Evolutionary conservation across 2,113 vertebrate species (phyloP), one percentile per base, ranked within the genome.

Genomic region (Ptyas mucosa): DNA sequence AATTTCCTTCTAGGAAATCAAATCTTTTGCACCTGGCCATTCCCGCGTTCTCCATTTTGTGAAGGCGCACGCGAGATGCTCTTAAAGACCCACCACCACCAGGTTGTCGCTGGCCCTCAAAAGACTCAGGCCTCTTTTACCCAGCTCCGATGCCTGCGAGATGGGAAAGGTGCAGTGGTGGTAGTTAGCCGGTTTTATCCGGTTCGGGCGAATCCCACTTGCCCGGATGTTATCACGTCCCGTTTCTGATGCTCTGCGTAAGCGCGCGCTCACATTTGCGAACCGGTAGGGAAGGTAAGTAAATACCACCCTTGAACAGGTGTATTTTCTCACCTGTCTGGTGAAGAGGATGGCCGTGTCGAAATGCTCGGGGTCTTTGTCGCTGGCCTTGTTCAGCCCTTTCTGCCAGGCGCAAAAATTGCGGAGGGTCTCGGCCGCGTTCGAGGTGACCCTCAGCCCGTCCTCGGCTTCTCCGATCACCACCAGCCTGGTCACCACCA

Each of bases 301-400:
- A 46, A 46, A 46, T 46, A 46, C 43, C 43, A 4, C 43, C 43
- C 46, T 0, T 49, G 46, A 5, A 14, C 5, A 8, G 57, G 12
- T 49, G 14, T 10, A 24, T 5, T 10, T 1, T 2, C 52, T 96
- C 91, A 98, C 97, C 97, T 97, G 96, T 2, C 98, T 96, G 0
- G 98, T 98, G 91, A 98, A 98, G 93, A 98, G 94, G 53, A 98
- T 95, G 58, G 98, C 98, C 0, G 97, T 97, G 95, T 98, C 98
- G 0, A 98, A 98, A 93, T 98, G 98, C 12, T 96, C 97, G 0
- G 97, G 95, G 51, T 97, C 97, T 1, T 96, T 92, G 93, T 98
- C 98, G 0, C 97, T 94, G 0, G 95, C 93, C 39, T 94, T 95
- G 54, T 98, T 98, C 92, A 98, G 97, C 8, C 96, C 96, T 29